Percentiles rank a stretch among this genome's conserved stretches.
Conservation (phyloP, 2,113 vertebrate species). For the Pycnonotus jocosus region DNA sequence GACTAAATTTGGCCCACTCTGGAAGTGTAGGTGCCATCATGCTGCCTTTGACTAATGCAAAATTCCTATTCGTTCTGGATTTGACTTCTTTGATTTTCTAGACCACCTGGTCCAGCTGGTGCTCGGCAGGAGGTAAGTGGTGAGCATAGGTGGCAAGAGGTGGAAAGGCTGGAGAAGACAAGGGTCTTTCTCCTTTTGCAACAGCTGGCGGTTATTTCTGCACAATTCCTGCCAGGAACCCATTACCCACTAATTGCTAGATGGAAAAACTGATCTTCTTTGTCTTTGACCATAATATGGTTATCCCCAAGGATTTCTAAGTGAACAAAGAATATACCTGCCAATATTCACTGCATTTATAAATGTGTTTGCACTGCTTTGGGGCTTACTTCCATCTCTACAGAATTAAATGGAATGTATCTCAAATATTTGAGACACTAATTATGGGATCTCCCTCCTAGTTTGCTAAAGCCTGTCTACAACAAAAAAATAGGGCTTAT, state of each 20-base stretch:
- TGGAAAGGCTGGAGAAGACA: not conserved
- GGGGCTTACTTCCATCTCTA: not conserved
- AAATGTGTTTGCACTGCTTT: not conserved
- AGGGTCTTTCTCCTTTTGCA: not conserved
- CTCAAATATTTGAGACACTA: not conserved
- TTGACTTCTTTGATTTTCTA: not conserved
- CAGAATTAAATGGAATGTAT: not conserved
- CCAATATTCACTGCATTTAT: not conserved
- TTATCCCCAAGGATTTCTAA: not conserved
- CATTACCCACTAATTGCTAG: not conserved
- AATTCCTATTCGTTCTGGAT: not conserved
- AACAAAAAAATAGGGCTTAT: not conserved
- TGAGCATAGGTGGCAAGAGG: not conserved
- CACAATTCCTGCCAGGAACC: not conserved
- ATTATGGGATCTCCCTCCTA: not conserved
- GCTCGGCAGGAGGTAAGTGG: accelerated
- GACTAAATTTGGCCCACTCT: not conserved
- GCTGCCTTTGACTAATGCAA: not conserved
- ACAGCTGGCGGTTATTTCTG: not conserved
- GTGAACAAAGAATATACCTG: not conserved
- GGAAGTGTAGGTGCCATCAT: not conserved
- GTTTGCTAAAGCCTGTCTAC: not conserved
- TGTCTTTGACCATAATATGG: not conserved
- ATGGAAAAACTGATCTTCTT: not conserved
- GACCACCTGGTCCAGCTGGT: not conserved